Evolutionary conservation across 2,888 invertebrate species (phyloP).

Genomic region (Nezara viridula): DNA sequence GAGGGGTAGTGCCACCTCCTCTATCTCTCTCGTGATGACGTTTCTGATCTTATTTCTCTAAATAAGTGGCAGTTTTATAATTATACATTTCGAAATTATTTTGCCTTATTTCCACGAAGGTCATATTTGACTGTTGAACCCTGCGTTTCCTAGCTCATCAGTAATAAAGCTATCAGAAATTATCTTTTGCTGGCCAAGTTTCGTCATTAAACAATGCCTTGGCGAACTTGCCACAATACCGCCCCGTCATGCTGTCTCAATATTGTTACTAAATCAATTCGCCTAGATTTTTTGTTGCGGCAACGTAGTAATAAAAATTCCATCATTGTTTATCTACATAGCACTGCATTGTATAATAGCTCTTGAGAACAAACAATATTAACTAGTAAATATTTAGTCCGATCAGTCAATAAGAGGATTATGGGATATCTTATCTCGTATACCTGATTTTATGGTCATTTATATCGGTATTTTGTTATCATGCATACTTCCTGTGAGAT

Average conservation of each 20-base stretch:
- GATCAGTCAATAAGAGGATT: constrained; percentile 10
- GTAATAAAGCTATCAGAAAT: not conserved
- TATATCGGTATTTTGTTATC: not conserved
- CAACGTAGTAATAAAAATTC: constrained; percentile 5
- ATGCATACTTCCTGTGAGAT: not conserved
- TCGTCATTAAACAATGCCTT: not conserved
- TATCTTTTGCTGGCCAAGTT: not conserved
- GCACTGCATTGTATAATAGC: not conserved
- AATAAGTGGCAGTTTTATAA: no score
- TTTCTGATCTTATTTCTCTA: no score
- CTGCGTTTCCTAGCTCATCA: not conserved
- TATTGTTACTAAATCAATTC: not conserved
- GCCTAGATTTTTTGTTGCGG: not conserved
- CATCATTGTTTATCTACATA: not conserved
- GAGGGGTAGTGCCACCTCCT: no score
- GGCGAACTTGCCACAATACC: not conserved
- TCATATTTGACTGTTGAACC: not conserved
- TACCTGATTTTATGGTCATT: constrained; percentile 8
- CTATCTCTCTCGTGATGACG: no score
- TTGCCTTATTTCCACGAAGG: not conserved
- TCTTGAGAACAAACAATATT: not conserved
- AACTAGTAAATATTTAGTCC: not conserved
- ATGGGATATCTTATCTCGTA: not conserved
- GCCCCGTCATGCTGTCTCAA: not conserved
- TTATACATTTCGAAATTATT: no score